Base-by-base conservation (phyloP, 2,113 vertebrate genomes). In the Pycnonotus jocosus region DNA sequence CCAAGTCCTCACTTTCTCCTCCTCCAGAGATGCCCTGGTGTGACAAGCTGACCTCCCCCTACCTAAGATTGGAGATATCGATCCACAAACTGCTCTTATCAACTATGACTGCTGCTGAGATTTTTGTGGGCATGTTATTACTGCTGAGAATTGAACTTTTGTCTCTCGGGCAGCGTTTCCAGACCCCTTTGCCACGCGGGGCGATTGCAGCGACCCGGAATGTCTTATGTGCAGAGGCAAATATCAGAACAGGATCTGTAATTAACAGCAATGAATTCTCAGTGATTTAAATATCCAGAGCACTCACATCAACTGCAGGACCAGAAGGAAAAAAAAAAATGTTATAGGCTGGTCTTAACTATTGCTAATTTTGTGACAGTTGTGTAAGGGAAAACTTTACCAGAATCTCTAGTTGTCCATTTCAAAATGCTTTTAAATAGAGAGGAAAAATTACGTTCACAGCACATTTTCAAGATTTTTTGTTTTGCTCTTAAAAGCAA, bases 1-100 rank as follows among this genome's bases (percentile, higher is more conserved):
- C 40, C 1, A 56, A 88, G 50, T 60, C 89, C 89, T 92, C 83
- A 27, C 81, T 96, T 81, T 12, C 72, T 56, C 72, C 94, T 97
- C 91, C 97, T 97, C 97, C 69, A 80, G 97, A 97, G 98, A 96
- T 83, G 57, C 65, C 22, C 73, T 81, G 51, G 28, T 82, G 94
- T 97, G 96, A 96, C 97, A 97, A 92, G 35, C 86, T 95, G 96
- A 96, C 96, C 94, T 96, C 95, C 94, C 94, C 95, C 84, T 95
- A 91, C 96, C 97, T 95, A 81, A 95, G 91, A 98, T 95, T 97
- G 97, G 82, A 88, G 86, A 96, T 97, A 98, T 98, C 89, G 98
- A 98, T 98, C 96, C 78, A 95, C 33, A 96, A 96, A 94, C 86
- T 88, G 95, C 96, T 97, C 93, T 91, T 96, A 93, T 96, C 92